Percentiles rank a stretch among this genome's conserved stretches.
Conservation (phyloP, 2,113 vertebrate species). For the Boulengeromyrus knoepffleri region DNA sequence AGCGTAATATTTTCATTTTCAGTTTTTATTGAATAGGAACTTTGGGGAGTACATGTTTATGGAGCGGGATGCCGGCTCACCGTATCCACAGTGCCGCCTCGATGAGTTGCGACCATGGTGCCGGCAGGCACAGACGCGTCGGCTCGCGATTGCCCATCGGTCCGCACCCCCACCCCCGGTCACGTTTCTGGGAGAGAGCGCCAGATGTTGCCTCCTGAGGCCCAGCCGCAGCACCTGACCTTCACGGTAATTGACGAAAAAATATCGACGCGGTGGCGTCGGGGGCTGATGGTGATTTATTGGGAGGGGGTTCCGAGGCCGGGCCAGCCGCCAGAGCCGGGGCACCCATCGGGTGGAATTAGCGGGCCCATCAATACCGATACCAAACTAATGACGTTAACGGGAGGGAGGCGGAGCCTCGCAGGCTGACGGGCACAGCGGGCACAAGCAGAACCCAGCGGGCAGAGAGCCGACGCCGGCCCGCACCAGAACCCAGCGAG, state of each 20-base stretch:
- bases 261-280: slow-evolving; percentile 98
- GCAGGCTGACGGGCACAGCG: slow-evolving; percentile 59
- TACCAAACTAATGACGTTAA: slow-evolving; percentile 90
- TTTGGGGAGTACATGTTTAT: slow-evolving; percentile 89
- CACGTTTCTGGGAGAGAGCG: slow-evolving; percentile 65
- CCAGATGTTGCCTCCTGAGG: slow-evolving; percentile 91
- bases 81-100: slow-evolving; percentile 70
- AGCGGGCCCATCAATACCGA: slow-evolving; percentile 97
- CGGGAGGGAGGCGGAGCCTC: slow-evolving; percentile 77
- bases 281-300: slow-evolving; percentile 99
- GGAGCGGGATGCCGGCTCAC: slow-evolving; percentile 69
- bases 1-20: slow-evolving; percentile 99
- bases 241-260: slow-evolving; percentile 98
- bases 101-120: slow-evolving; percentile 77
- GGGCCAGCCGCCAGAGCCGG: slow-evolving; percentile 91
- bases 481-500: neutral
- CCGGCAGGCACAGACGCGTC: neutral
- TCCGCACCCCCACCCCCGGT: slow-evolving; percentile 34
- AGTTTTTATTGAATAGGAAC: slow-evolving; percentile 97
- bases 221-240: slow-evolving; percentile 90
- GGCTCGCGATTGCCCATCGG: slow-evolving; percentile 44
- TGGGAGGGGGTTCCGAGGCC: slow-evolving; percentile 85
- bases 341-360: slow-evolving; percentile 92
- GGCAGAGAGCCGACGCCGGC: neutral
- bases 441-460: slow-evolving; percentile 45